Conservation (phyloP, 1,140 invertebrate genomes). For the Gerris buenoi region DNA sequence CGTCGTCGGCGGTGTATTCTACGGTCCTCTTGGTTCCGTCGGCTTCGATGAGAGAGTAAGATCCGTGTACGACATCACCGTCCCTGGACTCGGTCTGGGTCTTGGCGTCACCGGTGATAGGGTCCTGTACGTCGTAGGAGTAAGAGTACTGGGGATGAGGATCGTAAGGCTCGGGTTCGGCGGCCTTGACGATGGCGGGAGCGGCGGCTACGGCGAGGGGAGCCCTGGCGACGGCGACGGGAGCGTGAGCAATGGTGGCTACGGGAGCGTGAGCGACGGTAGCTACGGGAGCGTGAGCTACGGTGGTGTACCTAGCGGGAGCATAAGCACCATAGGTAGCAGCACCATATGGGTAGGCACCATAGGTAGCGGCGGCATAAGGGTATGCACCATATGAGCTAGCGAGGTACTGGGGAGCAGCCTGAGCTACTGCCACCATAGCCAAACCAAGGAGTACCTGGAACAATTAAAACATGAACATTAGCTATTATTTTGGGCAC, state of each 20-base stretch:
- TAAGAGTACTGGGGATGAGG: constrained; percentile 35
- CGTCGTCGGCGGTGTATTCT: constrained; percentile 41
- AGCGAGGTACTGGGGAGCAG: constrained; percentile 6
- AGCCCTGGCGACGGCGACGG: constrained; percentile 6
- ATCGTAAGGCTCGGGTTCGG: constrained; percentile 3
- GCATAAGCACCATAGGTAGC: constrained; percentile 36
- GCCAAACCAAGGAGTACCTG: not conserved
- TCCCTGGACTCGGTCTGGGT: constrained; percentile 35
- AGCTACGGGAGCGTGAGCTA: not conserved
- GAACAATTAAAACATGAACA: too few relatives aligned
- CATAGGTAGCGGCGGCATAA: not conserved
- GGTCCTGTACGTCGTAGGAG: constrained; percentile 36
- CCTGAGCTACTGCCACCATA: not conserved
- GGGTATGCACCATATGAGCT: constrained; percentile 24
- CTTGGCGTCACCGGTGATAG: constrained; percentile 36
- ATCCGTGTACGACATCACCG: constrained; percentile 36
- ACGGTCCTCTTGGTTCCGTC: constrained; percentile 42
- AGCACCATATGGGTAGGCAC: not conserved
- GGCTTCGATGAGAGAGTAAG: constrained; percentile 38
- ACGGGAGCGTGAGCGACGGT: constrained; percentile 7
- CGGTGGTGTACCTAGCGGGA: not conserved
- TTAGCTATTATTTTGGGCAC: too few relatives aligned
- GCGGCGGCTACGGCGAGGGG: constrained; percentile 7
- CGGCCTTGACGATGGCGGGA: not conserved
- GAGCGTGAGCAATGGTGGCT: constrained; percentile 10